Conservation (phyloP, 2,888 invertebrate genomes). For the Anagyrus pseudococci region DNA sequence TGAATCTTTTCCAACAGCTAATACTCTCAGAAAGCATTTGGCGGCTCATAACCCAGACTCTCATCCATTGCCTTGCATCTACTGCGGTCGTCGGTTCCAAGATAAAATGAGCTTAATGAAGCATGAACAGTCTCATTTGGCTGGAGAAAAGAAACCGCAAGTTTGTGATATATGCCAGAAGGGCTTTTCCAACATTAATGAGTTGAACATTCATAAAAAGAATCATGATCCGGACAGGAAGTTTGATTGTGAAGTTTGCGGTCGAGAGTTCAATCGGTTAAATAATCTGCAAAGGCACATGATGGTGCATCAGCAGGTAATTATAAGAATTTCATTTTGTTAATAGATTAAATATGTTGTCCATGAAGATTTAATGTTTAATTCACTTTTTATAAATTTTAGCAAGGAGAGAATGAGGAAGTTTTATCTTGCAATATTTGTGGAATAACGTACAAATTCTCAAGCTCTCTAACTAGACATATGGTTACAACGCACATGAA, state of each 20-base stretch:
- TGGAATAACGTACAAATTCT: constrained; percentile 65
- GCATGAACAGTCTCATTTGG: constrained; percentile 61
- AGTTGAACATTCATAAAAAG: constrained; percentile 62
- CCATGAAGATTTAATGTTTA: neutral
- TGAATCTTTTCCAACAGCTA: constrained; percentile 60
- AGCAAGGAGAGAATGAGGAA: constrained; percentile 55
- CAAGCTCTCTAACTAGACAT: constrained; percentile 68
- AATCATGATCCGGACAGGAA: constrained; percentile 60
- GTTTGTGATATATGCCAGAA: constrained; percentile 66
- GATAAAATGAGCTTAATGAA: constrained; percentile 60
- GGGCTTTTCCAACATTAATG: constrained; percentile 64
- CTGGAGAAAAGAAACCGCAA: constrained; percentile 58
- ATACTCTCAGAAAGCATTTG: constrained; percentile 60
- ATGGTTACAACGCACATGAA: constrained; percentile 68
- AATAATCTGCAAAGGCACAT: constrained; percentile 61
- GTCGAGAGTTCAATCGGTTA: constrained; percentile 59
- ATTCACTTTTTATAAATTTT: constrained; percentile 20
- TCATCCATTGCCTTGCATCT: constrained; percentile 60
- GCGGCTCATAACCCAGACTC: constrained; percentile 60
- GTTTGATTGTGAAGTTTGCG: constrained; percentile 61
- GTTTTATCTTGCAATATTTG: constrained; percentile 62
- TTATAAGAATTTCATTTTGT: constrained; percentile 13
- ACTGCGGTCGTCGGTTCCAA: constrained; percentile 60
- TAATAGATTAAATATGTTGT: no score
- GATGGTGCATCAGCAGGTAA: constrained; percentile 61